A percentile compares a stretch with the other conserved stretches of the same genome.
phyloP scores from a whole-genome alignment of 2,888 invertebrate species.

The Sarcophaga subvicina region DNA sequence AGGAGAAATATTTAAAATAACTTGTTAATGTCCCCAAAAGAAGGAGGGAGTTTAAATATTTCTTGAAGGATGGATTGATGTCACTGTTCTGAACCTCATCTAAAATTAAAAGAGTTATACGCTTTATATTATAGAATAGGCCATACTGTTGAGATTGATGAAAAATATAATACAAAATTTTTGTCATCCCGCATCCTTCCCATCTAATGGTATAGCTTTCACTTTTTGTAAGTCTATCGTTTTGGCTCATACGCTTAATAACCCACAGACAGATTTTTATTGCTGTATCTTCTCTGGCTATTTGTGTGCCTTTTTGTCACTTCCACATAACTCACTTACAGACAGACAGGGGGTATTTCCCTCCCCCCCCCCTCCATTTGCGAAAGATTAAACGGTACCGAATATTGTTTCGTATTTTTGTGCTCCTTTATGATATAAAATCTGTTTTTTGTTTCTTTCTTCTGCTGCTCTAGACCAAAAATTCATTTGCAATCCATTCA shows the following conservation, averaged over 20 bases:
- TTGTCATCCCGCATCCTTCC: not conserved
- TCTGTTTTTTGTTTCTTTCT: not conserved
- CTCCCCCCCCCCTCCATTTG: not conserved
- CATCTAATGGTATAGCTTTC: conserved; percentile 1
- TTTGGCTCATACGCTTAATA: conserved; percentile 16
- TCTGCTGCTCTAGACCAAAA: conserved; percentile 17
- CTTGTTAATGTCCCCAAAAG: no score
- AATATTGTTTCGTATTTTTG: not conserved
- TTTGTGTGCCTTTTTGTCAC: conserved; percentile 46
- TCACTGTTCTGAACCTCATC: no score
- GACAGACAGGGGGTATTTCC: not conserved
- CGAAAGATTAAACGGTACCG: not conserved
- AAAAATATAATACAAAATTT: not conserved
- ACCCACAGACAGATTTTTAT: conserved; percentile 21
- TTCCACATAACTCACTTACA: conserved; percentile 14
- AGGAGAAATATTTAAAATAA: no score
- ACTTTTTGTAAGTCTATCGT: conserved; percentile 33
- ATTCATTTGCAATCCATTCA: conserved; percentile 66
- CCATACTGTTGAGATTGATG: no score
- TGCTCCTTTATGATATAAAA: not conserved
- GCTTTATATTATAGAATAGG: no score
- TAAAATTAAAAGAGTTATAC: no score
- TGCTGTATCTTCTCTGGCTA: conserved; percentile 20
- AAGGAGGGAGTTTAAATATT: no score
- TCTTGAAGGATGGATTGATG: no score